These are phyloP conservation scores for Noctua fimbriata DNA, from an alignment of 2,888 invertebrate genomes.

Conservation along the genomic window DNA sequence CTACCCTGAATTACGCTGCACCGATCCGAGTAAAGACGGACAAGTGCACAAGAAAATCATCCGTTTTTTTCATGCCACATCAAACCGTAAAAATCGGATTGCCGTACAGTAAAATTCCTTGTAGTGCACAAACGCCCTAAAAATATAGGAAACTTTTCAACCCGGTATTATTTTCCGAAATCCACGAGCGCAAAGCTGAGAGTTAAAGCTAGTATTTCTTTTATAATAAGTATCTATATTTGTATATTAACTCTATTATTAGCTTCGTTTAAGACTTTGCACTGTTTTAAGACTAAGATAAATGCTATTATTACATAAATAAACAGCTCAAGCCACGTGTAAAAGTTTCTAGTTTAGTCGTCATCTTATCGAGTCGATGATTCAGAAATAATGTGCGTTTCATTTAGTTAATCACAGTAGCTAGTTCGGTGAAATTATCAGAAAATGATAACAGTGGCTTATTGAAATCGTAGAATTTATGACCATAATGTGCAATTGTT, in stretches of 20 bases:
- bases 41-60: too few relatives aligned
- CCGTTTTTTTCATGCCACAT: too few relatives aligned
- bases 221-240: not conserved
- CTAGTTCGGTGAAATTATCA: not conserved
- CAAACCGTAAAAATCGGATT: too few relatives aligned
- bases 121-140: too few relatives aligned
- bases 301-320: constrained; percentile 2
- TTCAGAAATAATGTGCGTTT: not conserved
- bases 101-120: too few relatives aligned
- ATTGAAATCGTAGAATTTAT: not conserved
- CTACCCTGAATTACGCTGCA: too few relatives aligned
- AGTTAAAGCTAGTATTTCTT: not conserved
- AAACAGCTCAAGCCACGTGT: constrained; percentile 2
- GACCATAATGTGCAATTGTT: not conserved
- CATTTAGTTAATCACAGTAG: not conserved
- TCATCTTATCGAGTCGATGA: not conserved
- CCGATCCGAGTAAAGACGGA: too few relatives aligned
- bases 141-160: too few relatives aligned
- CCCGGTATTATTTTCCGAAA: too few relatives aligned
- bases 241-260: not conserved
- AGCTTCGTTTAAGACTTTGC: constrained; percentile 1
- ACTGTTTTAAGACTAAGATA: not conserved
- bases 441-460: not conserved
- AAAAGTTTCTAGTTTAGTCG: not conserved
- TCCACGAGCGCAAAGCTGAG: too few relatives aligned